Conservation (phyloP, 2,797 vertebrate species). For the Megaceryle alcyon region DNA sequence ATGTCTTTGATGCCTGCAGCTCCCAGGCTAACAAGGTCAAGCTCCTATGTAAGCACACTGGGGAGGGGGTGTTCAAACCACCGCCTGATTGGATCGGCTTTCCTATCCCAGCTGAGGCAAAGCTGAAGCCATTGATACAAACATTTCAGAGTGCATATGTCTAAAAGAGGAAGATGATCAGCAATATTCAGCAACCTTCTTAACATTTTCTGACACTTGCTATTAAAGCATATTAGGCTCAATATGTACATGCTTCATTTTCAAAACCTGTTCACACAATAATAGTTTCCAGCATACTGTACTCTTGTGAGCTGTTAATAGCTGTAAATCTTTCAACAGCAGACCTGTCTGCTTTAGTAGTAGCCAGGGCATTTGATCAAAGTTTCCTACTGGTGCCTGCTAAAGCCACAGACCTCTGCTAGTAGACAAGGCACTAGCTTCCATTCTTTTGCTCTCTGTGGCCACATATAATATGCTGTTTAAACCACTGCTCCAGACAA, state of each 20-base stretch:
- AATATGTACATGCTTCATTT: not conserved
- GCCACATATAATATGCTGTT: not conserved
- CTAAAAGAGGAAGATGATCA: not conserved
- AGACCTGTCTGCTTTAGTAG: not conserved
- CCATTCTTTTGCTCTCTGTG: not conserved
- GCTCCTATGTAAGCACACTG: not conserved
- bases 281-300: not conserved
- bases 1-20: not conserved
- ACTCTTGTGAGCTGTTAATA: constrained; percentile 9
- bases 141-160: not conserved
- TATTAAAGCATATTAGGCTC: constrained; percentile 7
- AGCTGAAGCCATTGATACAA: not conserved
- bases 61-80: not conserved
- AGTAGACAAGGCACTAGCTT: not conserved
- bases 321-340: constrained; percentile 43
- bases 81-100: not conserved
- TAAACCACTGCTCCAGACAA: not conserved
- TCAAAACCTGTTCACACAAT: not conserved
- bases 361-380: constrained; percentile 1
- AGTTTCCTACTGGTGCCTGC: not conserved
- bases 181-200: not conserved
- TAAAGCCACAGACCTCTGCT: not conserved
- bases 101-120: not conserved
- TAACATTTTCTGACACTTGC: constrained; percentile 31
- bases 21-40: not conserved